phyloP scores from a whole-genome alignment of 2,113 vertebrate genomes.

The Diadophis punctatus region DNA sequence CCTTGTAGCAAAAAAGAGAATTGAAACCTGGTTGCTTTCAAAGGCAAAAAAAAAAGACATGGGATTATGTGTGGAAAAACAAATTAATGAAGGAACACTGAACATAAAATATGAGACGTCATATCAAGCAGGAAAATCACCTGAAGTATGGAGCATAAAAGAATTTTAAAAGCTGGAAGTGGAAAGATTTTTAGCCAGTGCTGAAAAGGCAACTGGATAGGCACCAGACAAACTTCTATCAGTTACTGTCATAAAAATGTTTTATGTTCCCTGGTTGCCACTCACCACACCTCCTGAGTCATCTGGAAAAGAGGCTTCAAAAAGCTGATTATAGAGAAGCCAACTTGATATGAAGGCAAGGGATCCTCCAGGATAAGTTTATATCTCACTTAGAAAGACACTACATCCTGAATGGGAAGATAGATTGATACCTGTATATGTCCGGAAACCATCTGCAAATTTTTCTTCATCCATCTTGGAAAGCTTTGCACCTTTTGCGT shows the following conservation, averaged over 20 bases:
- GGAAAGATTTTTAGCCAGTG: not conserved
- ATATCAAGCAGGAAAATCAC: not conserved
- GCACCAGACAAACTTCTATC: not conserved
- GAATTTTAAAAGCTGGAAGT: not conserved
- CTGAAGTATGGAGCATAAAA: not conserved
- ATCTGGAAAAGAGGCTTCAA: not conserved
- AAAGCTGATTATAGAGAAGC: not conserved
- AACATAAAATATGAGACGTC: not conserved
- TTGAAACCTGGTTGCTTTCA: not conserved
- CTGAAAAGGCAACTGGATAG: not conserved
- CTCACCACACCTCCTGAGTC: not conserved
- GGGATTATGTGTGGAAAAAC: not conserved
- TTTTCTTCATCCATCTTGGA: conserved; percentile 41
- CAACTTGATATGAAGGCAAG: not conserved
- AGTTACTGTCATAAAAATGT: not conserved
- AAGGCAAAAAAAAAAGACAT: not conserved
- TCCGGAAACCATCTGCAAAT: not conserved
- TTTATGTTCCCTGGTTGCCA: not conserved
- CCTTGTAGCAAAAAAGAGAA: not conserved
- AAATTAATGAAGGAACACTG: not conserved
- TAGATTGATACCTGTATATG: conserved; percentile 24
- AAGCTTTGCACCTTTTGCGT: not conserved
- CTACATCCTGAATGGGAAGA: not conserved
- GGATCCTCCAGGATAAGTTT: not conserved
- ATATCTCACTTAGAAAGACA: not conserved